A percentile compares a stretch with the other conserved stretches of the same genome.
Evolutionary conservation across 1,140 invertebrate genomes (phyloP).

Genomic region (Dinoponera quadriceps): DNA sequence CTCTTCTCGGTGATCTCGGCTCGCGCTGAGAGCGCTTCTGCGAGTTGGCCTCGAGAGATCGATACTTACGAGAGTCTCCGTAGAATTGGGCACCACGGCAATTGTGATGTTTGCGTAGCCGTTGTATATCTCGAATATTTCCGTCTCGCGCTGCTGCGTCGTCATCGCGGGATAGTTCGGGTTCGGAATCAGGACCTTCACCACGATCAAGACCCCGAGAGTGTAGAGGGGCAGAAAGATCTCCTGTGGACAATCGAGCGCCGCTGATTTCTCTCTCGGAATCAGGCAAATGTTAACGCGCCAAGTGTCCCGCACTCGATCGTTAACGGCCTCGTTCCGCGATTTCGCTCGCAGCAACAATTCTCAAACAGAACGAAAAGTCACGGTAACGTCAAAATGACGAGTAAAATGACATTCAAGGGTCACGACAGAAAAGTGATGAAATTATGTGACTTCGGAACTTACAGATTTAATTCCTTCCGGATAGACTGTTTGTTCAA

Average conservation of each 20-base stretch:
- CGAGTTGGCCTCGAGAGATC: neutral
- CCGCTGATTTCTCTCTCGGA: slow-evolving; percentile 3
- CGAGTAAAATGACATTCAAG: no score
- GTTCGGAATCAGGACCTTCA: slow-evolving; percentile 90
- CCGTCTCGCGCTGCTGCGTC: slow-evolving; percentile 86
- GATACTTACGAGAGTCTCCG: slow-evolving; percentile 87
- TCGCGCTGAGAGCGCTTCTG: neutral
- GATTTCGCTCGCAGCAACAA: neutral
- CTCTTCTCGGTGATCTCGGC: neutral
- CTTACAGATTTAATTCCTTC: no score
- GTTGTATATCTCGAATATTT: slow-evolving; percentile 88
- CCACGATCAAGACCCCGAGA: slow-evolving; percentile 89
- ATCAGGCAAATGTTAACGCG: slow-evolving; percentile 29
- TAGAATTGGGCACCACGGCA: slow-evolving; percentile 89
- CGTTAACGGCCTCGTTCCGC: neutral
- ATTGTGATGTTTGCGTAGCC: slow-evolving; percentile 88
- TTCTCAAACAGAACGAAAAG: neutral
- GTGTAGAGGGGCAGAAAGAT: slow-evolving; percentile 91
- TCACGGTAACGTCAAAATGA: no score
- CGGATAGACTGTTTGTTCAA: no score
- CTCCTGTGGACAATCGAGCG: slow-evolving; percentile 87
- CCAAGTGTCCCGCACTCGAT: neutral
- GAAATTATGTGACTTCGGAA: no score
- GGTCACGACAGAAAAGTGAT: no score
- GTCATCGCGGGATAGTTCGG: slow-evolving; percentile 90